Conservation (phyloP, 2,113 vertebrate species). For the Narcine bancroftii region DNA sequence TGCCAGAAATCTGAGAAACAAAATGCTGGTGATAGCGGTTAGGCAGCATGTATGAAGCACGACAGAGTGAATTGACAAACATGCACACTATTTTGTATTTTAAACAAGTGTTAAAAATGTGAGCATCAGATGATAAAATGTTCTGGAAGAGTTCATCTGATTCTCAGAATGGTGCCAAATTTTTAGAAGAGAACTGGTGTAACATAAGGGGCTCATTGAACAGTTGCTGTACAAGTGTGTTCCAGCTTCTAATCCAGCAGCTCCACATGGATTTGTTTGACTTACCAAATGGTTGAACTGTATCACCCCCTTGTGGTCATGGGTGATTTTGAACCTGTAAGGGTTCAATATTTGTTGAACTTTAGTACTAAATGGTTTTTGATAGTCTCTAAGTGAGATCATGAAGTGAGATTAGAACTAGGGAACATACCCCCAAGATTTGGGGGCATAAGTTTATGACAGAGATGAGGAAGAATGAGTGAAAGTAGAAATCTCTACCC, state of each 20-base stretch:
- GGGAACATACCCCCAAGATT: too few relatives aligned
- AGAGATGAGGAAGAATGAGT: too few relatives aligned
- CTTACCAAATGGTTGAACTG: not conserved
- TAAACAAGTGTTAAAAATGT: not conserved
- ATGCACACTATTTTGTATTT: too few relatives aligned
- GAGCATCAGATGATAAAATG: not conserved
- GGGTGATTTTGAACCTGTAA: not conserved
- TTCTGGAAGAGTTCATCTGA: not conserved
- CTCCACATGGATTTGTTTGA: not conserved
- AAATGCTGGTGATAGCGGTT: too few relatives aligned
- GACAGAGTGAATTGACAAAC: not conserved
- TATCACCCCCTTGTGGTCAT: constrained; percentile 7
- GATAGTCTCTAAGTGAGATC: not conserved
- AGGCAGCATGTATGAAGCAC: too few relatives aligned
- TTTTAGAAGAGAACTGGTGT: not conserved
- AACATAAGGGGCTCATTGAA: too few relatives aligned
- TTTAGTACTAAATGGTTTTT: not conserved
- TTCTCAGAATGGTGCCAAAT: not conserved
- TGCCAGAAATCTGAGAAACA: too few relatives aligned
- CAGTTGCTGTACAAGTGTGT: not conserved
- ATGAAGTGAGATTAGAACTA: too few relatives aligned
- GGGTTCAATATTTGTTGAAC: not conserved
- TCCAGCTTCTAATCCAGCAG: not conserved
- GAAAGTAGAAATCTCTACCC: too few relatives aligned
- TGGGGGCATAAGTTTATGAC: too few relatives aligned